Evolutionary conservation across 2,113 vertebrate genomes (phyloP), one percentile per base, ranked within the genome.

Genomic region (Lycaon pictus): DNA sequence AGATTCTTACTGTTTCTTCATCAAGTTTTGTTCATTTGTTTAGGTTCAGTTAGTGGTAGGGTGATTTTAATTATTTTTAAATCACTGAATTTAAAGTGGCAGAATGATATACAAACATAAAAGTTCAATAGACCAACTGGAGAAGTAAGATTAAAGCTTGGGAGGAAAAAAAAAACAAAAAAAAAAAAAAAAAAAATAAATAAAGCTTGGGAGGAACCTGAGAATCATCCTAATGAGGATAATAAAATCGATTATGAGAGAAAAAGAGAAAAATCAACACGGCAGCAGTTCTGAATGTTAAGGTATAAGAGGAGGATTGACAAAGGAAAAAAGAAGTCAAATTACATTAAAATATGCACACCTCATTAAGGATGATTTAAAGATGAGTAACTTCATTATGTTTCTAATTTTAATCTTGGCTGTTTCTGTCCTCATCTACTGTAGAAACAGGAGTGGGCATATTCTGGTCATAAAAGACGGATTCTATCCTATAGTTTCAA

Each of bases 381-480:
- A 88, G 11, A 58, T 79, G 48, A 25, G 2, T 27, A 67, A 92
- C 55, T 84, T 88, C n/a, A 93, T 48, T 88, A 63, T 37, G 37
- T 67, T 96, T 92, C 43, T 32, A 29, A 80, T 80, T 95, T 95
- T 81, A 74, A 32, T 83, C 37, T 93, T 79, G 87, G 62, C 53
- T 95, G 32, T 71, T 87, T 43, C 55, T 74, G 19, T 84, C 71
- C n/a, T 83, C 22, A 95, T 65, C 20, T 12, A 51, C 62, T 79
- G 5, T 4, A 43, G 60, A 80, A 89, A 72, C 0, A 25, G 12
- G 22, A 56, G 29, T 74, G 27, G 19, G 72, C 67, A 63, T 72
- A 88, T 17, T 76, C 86, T 71, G 16, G 51, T 23, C 55, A 65
- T 65, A 65, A 81, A 88, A 88, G 27, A 77, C 7, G 5, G 17